Percentiles rank a stretch among this genome's conserved stretches.
These are phyloP conservation scores for Chrysolina haemoptera DNA, from an alignment of 2,888 invertebrate species.

Conservation along the genomic window DNA sequence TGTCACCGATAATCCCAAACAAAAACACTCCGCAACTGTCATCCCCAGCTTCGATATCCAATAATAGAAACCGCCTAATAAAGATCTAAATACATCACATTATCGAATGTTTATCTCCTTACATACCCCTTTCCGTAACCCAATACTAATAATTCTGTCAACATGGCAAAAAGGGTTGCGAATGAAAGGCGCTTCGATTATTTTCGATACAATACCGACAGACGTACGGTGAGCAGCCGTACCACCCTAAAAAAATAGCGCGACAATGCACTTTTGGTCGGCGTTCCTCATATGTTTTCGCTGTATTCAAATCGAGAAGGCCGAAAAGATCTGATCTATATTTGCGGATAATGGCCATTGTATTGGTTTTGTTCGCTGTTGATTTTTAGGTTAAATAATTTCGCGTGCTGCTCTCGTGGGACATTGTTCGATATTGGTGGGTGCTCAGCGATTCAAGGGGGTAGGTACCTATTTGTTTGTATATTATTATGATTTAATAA, in stretches of 20 bases:
- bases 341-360: constrained; percentile 60
- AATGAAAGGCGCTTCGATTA: constrained; percentile 47
- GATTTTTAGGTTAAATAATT: constrained; percentile 61
- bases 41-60: constrained; percentile 16
- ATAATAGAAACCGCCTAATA: constrained; percentile 54
- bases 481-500: constrained; percentile 25
- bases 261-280: not conserved
- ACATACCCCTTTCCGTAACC: constrained; percentile 51
- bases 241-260: constrained; percentile 36
- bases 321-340: constrained; percentile 55
- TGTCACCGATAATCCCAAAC: constrained; percentile 14
- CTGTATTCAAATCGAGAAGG: constrained; percentile 35
- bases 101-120: constrained; percentile 35
- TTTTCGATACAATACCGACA: constrained; percentile 48
- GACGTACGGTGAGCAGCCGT: constrained; percentile 28
- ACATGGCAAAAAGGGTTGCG: constrained; percentile 55
- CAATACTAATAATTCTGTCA: constrained; percentile 65
- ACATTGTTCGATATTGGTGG: constrained; percentile 41
- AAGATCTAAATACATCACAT: constrained; percentile 47
- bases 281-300: not conserved
- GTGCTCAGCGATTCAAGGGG: constrained; percentile 36
- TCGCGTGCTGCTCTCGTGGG: constrained; percentile 61
- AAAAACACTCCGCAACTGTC: not conserved
- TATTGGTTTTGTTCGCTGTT: constrained; percentile 59
- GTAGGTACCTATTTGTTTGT: constrained; percentile 14